Evolutionary conservation across 2,888 invertebrate genomes (phyloP).

Genomic region (Plagodis dolabraria): DNA sequence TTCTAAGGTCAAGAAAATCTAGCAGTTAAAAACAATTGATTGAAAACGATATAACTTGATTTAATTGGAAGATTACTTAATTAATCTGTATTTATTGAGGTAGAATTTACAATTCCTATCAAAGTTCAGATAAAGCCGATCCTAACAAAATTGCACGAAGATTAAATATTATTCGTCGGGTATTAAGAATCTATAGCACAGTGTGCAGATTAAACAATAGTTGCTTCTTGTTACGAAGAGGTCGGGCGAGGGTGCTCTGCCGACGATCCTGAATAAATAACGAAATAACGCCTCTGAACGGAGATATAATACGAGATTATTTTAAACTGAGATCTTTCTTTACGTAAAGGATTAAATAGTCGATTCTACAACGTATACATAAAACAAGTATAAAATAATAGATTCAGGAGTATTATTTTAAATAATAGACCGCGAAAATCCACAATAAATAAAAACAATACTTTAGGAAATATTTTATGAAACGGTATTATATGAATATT

Average conservation of each 20-base stretch:
- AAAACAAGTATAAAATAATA: too few relatives aligned
- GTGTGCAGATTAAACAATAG: neutral
- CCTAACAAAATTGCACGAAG: conserved; percentile 7
- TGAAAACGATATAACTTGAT: too few relatives aligned
- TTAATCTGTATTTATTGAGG: too few relatives aligned
- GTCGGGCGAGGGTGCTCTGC: conserved; percentile 14
- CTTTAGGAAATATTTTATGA: neutral
- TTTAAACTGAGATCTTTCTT: conserved; percentile 29
- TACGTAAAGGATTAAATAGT: conserved; percentile 1
- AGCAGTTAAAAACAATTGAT: too few relatives aligned
- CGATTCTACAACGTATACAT: too few relatives aligned
- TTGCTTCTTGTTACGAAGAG: neutral
- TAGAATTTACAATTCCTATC: neutral
- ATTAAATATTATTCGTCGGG: conserved; percentile 18
- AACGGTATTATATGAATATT: neutral
- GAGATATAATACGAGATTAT: conserved; percentile 58
- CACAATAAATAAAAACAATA: too few relatives aligned
- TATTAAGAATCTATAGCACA: conserved; percentile 11
- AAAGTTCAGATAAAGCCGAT: conserved; percentile 1
- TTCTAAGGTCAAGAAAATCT: too few relatives aligned
- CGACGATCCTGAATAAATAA: conserved; percentile 56
- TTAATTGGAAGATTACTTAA: too few relatives aligned
- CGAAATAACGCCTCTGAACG: conserved; percentile 48
- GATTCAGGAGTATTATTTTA: too few relatives aligned
- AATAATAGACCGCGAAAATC: too few relatives aligned